These are phyloP conservation scores for Thereuonema tuberculata DNA, from an alignment of 1,140 invertebrate species.

Conservation along the genomic window DNA sequence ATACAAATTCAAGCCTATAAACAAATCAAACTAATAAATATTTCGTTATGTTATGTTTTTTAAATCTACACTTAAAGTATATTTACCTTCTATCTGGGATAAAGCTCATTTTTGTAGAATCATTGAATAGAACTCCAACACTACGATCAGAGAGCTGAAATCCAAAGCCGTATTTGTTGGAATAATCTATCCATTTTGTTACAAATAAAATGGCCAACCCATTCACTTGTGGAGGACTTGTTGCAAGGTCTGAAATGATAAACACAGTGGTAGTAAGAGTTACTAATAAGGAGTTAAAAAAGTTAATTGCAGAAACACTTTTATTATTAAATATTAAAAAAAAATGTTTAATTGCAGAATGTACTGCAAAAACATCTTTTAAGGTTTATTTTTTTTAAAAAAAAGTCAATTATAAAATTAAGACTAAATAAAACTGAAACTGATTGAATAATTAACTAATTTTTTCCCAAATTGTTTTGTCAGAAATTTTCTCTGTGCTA, in stretches of 20 bases:
- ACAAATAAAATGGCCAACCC: slow-evolving; percentile 45
- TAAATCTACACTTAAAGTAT: too few species aligned
- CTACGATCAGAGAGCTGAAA: slow-evolving; percentile 92
- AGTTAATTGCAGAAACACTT: background rate
- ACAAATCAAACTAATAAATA: background rate
- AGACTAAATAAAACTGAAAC: too few species aligned
- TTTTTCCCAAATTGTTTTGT: too few species aligned
- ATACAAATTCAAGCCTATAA: background rate
- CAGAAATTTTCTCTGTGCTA: too few species aligned
- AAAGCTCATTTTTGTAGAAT: slow-evolving; percentile 79
- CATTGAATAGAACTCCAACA: slow-evolving; percentile 91
- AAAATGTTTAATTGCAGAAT: too few species aligned
- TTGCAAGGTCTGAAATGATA: background rate
- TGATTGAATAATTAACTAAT: too few species aligned
- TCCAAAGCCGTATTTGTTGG: slow-evolving; percentile 95
- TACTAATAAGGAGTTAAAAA: slow-evolving; percentile 10
- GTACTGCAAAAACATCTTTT: too few species aligned
- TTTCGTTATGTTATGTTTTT: background rate
- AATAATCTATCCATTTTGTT: slow-evolving; percentile 97
- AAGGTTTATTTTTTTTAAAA: too few species aligned
- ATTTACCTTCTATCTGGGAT: slow-evolving; percentile 68
- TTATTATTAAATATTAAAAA: background rate
- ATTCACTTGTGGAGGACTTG: too few species aligned
- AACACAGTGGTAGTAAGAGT: too few species aligned
- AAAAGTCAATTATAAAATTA: too few species aligned